Evolutionary conservation across 2,113 vertebrate species (phyloP).

Genomic region (Hypanus sabinus): DNA sequence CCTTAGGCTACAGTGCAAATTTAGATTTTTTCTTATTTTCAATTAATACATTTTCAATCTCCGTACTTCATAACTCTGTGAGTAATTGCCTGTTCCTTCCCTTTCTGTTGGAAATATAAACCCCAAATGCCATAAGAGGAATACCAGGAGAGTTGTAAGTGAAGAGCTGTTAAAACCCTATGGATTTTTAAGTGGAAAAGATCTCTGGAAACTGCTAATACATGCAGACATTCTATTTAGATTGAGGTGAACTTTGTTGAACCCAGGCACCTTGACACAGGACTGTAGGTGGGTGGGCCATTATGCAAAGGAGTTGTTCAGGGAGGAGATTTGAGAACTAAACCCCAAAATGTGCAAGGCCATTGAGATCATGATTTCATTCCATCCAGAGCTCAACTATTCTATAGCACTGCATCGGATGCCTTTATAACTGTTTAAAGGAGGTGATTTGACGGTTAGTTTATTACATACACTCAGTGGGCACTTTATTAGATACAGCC

Average conservation of each 20-base stretch:
- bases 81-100: neutral
- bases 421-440: neutral
- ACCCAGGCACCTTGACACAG: neutral
- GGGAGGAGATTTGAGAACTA: neutral
- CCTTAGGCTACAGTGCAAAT: slow-evolving; percentile 10
- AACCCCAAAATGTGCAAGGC: neutral
- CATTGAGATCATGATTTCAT: neutral
- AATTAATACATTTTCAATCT: slow-evolving; percentile 29
- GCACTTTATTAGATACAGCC: too few species aligned
- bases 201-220: neutral
- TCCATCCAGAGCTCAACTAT: neutral
- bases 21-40: slow-evolving; percentile 25
- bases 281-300: neutral
- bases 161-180: too few species aligned
- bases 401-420: neutral
- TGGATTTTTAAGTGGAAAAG: neutral
- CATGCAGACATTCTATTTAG: neutral
- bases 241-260: neutral
- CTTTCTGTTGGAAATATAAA: neutral
- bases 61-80: neutral
- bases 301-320: neutral
- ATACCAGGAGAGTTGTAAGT: neutral
- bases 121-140: neutral
- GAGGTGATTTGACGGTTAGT: neutral
- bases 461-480: neutral